These are phyloP conservation scores for Odontocolon sp. DNA, from an alignment of 2,888 invertebrate species.

Conservation along the genomic window DNA sequence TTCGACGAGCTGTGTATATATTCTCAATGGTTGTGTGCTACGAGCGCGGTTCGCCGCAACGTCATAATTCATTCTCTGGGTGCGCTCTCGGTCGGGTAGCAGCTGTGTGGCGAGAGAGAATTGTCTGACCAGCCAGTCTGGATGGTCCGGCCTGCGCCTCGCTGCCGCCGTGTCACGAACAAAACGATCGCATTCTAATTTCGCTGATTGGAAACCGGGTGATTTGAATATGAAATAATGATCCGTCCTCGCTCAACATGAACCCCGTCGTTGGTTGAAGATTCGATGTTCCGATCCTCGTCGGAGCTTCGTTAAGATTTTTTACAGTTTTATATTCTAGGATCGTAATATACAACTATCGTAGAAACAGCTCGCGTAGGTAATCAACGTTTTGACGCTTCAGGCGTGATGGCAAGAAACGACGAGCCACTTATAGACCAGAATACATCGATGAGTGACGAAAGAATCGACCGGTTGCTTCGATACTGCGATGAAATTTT, in stretches of 20 bases:
- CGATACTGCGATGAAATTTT: too few species aligned
- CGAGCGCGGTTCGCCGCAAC: conserved; percentile 46
- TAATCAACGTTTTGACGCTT: conserved; percentile 9
- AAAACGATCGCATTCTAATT: conserved; percentile 61
- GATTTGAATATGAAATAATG: conserved; percentile 62
- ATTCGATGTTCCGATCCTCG: background rate
- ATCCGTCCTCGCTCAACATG: conserved; percentile 33
- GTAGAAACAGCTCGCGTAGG: background rate
- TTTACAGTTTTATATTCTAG: background rate
- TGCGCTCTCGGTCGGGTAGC: conserved; percentile 47
- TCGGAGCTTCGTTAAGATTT: conserved; percentile 30
- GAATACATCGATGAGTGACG: conserved; percentile 14
- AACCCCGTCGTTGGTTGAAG: background rate
- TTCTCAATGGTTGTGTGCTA: conserved; percentile 39
- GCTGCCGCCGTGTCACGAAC: conserved; percentile 45
- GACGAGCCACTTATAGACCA: background rate
- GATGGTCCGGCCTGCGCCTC: background rate
- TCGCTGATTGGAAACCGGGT: conserved; percentile 60
- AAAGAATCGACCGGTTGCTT: background rate
- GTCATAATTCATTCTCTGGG: conserved; percentile 58
- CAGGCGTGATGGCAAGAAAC: background rate
- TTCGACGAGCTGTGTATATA: conserved; percentile 40
- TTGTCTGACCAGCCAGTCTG: conserved; percentile 43
- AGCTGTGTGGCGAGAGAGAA: conserved; percentile 50
- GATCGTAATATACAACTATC: background rate